These are phyloP conservation scores for Melospiza georgiana DNA, from an alignment of 2,113 vertebrate species.

Conservation along the genomic window DNA sequence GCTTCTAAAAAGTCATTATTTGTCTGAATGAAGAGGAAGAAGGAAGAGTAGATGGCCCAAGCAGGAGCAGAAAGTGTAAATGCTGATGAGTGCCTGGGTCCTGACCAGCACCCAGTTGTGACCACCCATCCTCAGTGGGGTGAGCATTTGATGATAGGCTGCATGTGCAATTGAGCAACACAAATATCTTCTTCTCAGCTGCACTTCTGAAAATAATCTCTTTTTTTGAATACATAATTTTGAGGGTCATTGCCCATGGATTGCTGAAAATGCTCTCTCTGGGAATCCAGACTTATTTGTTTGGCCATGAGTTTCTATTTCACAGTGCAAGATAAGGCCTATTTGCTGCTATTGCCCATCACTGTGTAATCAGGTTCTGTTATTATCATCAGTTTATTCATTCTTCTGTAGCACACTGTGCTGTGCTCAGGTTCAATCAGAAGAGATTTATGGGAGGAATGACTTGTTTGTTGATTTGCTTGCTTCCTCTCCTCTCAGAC, in stretches of 20 bases:
- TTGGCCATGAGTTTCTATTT: constrained; percentile 52
- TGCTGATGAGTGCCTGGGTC: background rate
- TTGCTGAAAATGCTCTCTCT: constrained; percentile 17
- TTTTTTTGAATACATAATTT: constrained; percentile 49
- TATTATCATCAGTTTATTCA: constrained; percentile 49
- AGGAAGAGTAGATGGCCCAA: background rate
- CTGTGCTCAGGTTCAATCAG: constrained; percentile 28
- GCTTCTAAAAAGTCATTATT: background rate
- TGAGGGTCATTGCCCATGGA: constrained; percentile 66
- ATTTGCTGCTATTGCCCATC: constrained; percentile 64
- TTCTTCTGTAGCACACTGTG: constrained; percentile 18
- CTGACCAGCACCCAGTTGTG: background rate
- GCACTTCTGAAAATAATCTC: constrained; percentile 20
- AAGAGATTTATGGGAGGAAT: constrained; percentile 4
- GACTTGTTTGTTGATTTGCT: constrained; percentile 24
- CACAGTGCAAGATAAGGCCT: constrained; percentile 43
- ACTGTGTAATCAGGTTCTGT: constrained; percentile 60
- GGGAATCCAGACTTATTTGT: constrained; percentile 48
- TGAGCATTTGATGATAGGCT: constrained; percentile 1
- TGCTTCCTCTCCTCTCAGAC: background rate
- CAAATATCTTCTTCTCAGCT: constrained; percentile 34
- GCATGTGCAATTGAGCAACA: constrained; percentile 39
- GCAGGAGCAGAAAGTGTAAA: background rate
- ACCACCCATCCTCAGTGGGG: background rate
- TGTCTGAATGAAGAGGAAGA: background rate